Conservation (phyloP, 2,797 vertebrate genomes). For the Poeciliopsis presidionis region DNA sequence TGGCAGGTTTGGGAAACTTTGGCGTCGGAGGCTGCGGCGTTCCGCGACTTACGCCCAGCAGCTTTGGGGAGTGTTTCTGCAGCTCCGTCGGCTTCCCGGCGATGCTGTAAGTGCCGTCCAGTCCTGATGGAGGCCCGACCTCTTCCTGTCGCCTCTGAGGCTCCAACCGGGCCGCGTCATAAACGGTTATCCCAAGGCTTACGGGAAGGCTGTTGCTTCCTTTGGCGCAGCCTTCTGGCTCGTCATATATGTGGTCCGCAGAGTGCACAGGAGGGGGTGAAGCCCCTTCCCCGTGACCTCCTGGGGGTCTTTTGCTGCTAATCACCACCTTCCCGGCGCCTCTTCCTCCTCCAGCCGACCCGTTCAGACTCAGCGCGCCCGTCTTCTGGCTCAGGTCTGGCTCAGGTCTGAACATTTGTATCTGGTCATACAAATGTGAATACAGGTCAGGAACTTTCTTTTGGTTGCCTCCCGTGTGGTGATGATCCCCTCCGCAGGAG, state of each 20-base stretch:
- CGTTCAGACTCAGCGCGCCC: constrained; percentile 60
- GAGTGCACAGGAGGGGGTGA: not conserved
- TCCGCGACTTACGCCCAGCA: constrained; percentile 20
- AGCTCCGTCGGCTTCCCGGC: constrained; percentile 51
- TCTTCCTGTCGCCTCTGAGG: constrained; percentile 78
- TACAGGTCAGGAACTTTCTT: constrained; percentile 66
- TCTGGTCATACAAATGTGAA: constrained; percentile 81
- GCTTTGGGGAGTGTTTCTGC: constrained; percentile 39
- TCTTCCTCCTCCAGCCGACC: constrained; percentile 34
- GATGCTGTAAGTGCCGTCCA: constrained; percentile 81
- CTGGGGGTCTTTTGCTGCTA: constrained; percentile 58
- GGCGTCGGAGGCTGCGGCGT: constrained; percentile 24
- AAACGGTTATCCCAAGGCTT: constrained; percentile 67
- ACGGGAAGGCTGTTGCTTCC: not conserved
- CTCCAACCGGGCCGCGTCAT: constrained; percentile 82
- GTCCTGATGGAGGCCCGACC: constrained; percentile 34
- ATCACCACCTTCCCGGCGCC: constrained; percentile 30
- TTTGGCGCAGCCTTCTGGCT: constrained; percentile 86
- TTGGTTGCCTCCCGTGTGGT: constrained; percentile 33
- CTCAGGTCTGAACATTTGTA: no score
- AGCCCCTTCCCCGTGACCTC: constrained; percentile 52
- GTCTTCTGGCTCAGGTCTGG: constrained; percentile 68
- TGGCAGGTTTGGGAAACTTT: constrained; percentile 83
- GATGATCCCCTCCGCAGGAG: constrained; percentile 36
- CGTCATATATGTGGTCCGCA: constrained; percentile 92